Evolutionary conservation across 2,888 invertebrate species (phyloP).

Genomic region (Diloba caeruleocephala): DNA sequence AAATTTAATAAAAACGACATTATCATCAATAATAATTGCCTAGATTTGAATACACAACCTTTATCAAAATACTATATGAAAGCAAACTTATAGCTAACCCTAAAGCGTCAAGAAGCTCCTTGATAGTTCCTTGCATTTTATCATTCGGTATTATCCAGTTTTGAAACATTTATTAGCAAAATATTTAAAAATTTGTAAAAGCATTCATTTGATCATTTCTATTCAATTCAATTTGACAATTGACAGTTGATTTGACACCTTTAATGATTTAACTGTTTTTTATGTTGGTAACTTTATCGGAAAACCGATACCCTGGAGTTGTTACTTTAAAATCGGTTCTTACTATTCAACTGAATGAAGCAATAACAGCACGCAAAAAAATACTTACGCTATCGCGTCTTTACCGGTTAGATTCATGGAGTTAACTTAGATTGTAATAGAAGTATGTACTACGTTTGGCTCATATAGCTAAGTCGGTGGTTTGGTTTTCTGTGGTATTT

Average conservation of each 20-base stretch:
- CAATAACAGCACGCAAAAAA: too few species aligned
- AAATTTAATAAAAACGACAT: constrained; percentile 66
- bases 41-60: constrained; percentile 20
- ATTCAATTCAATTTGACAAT: constrained; percentile 54
- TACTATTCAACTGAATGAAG: too few species aligned
- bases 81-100: constrained; percentile 76
- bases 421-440: too few species aligned
- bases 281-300: constrained; percentile 11
- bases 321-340: too few species aligned
- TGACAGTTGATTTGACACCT: constrained; percentile 21
- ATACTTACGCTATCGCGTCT: too few species aligned
- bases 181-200: constrained; percentile 59
- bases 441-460: too few species aligned
- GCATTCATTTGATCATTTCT: constrained; percentile 61
- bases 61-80: constrained; percentile 18
- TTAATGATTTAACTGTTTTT: background rate
- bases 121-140: constrained; percentile 86
- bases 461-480: too few species aligned
- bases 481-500: too few species aligned
- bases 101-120: constrained; percentile 88
- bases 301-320: too few species aligned
- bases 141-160: constrained; percentile 76
- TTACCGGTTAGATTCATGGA: too few species aligned
- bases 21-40: constrained; percentile 45
- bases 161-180: constrained; percentile 73